A percentile compares a stretch with the other conserved stretches of the same genome.
Conservation (phyloP, 2,113 vertebrate genomes). For the Echinops telfairi region DNA sequence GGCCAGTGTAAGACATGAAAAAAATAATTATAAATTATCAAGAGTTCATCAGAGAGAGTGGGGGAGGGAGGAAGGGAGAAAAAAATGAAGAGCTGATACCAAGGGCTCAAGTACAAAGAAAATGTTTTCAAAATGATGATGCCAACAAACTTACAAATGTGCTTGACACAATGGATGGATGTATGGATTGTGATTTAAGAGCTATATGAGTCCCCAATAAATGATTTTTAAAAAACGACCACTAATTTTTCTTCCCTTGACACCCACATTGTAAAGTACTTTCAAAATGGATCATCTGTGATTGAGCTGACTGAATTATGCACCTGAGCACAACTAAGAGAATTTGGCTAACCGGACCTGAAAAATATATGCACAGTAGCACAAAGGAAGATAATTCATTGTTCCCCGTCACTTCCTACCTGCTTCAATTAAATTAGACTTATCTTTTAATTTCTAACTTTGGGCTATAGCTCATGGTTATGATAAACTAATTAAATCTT, state of each 20-base stretch:
- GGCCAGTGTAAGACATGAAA: too few relatives aligned
- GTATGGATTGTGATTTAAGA: too few relatives aligned
- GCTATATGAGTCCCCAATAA: too few relatives aligned
- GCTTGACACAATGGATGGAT: too few relatives aligned
- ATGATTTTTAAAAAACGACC: slow-evolving; percentile 21
- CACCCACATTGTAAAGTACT: slow-evolving; percentile 28
- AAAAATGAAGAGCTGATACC: too few relatives aligned
- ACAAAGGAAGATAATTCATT: slow-evolving; percentile 40
- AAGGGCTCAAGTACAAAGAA: too few relatives aligned
- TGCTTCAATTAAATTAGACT: slow-evolving; percentile 40
- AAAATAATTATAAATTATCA: too few relatives aligned
- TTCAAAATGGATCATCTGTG: slow-evolving; percentile 66
- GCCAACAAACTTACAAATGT: too few relatives aligned
- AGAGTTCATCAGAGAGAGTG: too few relatives aligned
- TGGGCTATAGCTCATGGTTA: slow-evolving; percentile 31
- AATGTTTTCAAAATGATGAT: too few relatives aligned
- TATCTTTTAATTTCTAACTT: slow-evolving; percentile 56
- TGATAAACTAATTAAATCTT: slow-evolving; percentile 54
- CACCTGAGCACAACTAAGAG: slow-evolving; percentile 57
- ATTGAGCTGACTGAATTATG: slow-evolving; percentile 49
- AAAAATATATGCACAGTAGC: slow-evolving; percentile 39
- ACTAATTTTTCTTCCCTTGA: slow-evolving; percentile 40
- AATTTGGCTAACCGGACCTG: slow-evolving; percentile 40
- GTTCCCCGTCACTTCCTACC: slow-evolving; percentile 5
- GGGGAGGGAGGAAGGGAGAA: too few relatives aligned